Conservation (phyloP, 2,113 vertebrate genomes). For the Eclectus roratus region DNA sequence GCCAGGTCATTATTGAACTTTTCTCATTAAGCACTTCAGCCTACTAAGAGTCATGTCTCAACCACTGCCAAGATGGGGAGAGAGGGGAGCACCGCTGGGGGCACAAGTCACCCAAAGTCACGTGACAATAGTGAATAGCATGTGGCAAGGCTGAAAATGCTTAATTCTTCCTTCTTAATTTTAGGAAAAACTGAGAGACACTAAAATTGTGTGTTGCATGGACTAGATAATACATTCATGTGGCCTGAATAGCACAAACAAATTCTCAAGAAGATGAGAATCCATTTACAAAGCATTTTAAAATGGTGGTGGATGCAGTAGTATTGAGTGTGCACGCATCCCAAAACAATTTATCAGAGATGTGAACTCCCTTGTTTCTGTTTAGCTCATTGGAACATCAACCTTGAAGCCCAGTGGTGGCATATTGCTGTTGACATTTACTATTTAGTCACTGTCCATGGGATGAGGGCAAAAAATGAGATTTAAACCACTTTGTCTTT, state of each 20-base stretch:
- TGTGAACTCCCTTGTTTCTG: not conserved
- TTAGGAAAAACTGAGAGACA: not conserved
- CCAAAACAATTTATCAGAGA: not conserved
- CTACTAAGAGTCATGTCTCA: rapidly evolving
- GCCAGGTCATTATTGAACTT: not conserved
- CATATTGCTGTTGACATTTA: not conserved
- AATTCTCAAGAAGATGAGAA: not conserved
- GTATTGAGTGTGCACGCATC: not conserved
- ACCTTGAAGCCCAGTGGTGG: not conserved
- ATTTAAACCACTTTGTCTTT: not conserved
- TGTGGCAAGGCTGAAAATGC: not conserved
- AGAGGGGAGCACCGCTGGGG: not conserved
- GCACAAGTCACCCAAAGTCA: not conserved
- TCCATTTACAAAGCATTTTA: not conserved
- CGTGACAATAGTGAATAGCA: not conserved
- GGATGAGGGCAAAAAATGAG: not conserved
- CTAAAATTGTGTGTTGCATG: not conserved
- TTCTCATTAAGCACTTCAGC: not conserved
- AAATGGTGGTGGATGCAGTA: not conserved
- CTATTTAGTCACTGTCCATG: not conserved
- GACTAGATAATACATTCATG: not conserved
- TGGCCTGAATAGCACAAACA: rapidly evolving
- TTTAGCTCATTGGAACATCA: not conserved
- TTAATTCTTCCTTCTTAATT: not conserved
- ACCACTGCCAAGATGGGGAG: not conserved